Evolutionary conservation across 1,140 invertebrate genomes (phyloP).

Genomic region (Polypedilum vanderplanki): DNA sequence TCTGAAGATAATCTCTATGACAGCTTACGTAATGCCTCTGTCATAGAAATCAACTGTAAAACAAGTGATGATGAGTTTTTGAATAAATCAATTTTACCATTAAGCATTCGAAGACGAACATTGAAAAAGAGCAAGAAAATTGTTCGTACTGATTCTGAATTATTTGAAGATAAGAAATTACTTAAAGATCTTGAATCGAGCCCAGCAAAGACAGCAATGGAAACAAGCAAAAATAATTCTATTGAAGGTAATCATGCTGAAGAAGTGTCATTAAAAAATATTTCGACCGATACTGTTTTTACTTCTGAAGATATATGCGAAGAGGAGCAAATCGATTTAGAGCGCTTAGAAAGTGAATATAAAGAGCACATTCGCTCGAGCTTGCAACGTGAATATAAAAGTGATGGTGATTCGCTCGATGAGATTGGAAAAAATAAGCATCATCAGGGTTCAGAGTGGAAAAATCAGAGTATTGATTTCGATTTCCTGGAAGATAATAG

Average conservation of each 20-base stretch:
- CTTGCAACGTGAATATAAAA: conserved; percentile 32
- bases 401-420: conserved; percentile 31
- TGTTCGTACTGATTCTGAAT: conserved; percentile 31
- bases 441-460: conserved; percentile 30
- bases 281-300: conserved; percentile 31
- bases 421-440: conserved; percentile 31
- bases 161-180: conserved; percentile 27
- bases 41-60: conserved; percentile 17
- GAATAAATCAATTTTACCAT: background rate
- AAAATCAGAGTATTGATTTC: conserved; percentile 31
- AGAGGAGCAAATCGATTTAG: conserved; percentile 28
- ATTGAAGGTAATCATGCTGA: background rate
- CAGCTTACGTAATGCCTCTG: background rate
- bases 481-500: conserved; percentile 26
- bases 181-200: conserved; percentile 29
- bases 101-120: conserved; percentile 23
- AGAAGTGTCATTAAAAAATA: conserved; percentile 30
- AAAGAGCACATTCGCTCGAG: conserved; percentile 29
- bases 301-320: conserved; percentile 22
- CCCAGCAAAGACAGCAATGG: background rate
- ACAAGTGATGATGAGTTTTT: conserved; percentile 11
- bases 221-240: background rate
- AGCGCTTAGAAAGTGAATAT: conserved; percentile 30
- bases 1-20: background rate
- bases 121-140: conserved; percentile 30